phyloP scores from a whole-genome alignment of 2,113 vertebrate species.

The Ornithorhynchus anatinus region DNA sequence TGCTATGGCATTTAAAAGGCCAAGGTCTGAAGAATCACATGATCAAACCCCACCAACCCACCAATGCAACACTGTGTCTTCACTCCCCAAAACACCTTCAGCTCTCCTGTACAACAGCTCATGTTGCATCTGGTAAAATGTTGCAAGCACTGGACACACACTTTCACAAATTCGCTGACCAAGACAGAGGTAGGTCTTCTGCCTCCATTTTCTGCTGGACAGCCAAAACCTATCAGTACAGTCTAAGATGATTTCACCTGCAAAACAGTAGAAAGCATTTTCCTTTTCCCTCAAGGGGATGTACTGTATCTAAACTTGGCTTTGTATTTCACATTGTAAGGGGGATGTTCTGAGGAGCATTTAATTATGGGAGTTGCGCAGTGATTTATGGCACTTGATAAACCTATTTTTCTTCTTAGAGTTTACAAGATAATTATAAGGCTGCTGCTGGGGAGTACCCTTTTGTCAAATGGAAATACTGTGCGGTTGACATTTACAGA shows the following conservation, averaged over 20 bases:
- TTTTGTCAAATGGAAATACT: neutral
- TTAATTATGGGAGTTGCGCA: neutral
- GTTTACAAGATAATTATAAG: neutral
- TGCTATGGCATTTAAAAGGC: neutral
- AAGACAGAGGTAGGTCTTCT: neutral
- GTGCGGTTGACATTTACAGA: neutral
- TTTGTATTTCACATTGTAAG: neutral
- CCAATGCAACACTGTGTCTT: no score
- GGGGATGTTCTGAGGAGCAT: neutral
- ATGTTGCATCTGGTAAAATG: neutral
- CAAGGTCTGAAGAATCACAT: neutral
- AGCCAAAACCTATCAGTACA: neutral
- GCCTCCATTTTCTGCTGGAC: neutral
- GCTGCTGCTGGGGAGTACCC: rapidly evolving
- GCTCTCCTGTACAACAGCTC: neutral
- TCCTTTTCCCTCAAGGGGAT: neutral
- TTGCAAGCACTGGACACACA: neutral
- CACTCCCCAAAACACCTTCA: neutral
- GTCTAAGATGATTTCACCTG: no score
- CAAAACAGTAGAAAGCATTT: neutral
- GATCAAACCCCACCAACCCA: neutral
- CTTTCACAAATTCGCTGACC: neutral
- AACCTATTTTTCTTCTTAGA: neutral
- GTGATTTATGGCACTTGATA: neutral
- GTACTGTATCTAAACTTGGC: neutral